Evolutionary conservation across 2,888 invertebrate genomes (phyloP), one percentile per base, ranked within the genome.

Genomic region (Scelioninae gen. 1): DNA sequence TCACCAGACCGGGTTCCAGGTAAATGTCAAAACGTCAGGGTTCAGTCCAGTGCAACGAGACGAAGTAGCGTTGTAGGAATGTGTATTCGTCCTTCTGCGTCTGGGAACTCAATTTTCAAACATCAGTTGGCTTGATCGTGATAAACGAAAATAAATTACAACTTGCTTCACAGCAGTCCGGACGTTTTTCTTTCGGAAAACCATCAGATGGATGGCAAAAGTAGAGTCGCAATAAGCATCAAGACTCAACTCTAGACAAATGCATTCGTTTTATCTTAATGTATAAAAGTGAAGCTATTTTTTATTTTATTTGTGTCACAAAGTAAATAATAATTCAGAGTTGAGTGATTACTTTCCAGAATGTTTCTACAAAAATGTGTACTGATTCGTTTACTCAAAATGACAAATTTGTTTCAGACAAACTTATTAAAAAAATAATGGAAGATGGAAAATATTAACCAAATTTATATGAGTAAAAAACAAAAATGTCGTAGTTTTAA

Each of bases 1-100:
- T 69, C 63, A 82, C 49, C 62, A 65, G 63, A 60, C 49, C 34
- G 60, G 15, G 65, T 71, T 66, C 58, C 55, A 65, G 71, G 78
- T 78, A 83, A 81, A 84, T 80, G 81, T 83, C 85, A 79, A 85
- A 85, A 86, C 81, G 81, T 71, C 79, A 65, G 49, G 68, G 31
- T 65, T 63, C 69, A 77, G 63, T 82, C 82, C 75, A 80, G 78
- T 79, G 80, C 65, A 72, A 80, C 72, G 77, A 82, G 68, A 82
- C 77, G 58, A 63, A 53, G 80, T 63, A 55, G 56, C 66, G 53
- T 66, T 34, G 45, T 53, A 56, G 72, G 68, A 77, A 75, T 68
- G 60, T 32, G 68, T 62, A 60, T 32, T 68, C 74, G 53, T 76
- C 71, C 58, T 55, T 81, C 63, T 75, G 65, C 47, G 56, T 66